Percentiles rank a stretch among this genome's conserved stretches.
phyloP scores from a whole-genome alignment of 2,797 vertebrate species.

The Macropus fuliginosus region DNA sequence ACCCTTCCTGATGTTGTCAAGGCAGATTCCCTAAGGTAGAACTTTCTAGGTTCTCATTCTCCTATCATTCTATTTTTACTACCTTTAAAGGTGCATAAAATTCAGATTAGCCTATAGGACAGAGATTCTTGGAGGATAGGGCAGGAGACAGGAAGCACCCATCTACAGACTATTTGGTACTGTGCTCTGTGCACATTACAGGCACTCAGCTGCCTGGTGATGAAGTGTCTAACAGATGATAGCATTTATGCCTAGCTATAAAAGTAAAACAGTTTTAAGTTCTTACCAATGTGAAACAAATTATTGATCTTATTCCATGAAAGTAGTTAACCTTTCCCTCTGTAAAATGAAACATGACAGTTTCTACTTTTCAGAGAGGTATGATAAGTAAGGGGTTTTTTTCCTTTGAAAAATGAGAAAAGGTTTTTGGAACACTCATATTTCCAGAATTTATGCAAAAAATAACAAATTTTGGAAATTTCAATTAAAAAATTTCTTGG shows the following conservation, averaged over 20 bases:
- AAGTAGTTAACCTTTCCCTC: not conserved
- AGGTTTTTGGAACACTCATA: conserved; percentile 27
- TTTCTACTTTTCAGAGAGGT: not conserved
- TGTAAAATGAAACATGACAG: conserved; percentile 12
- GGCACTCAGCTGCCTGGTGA: not conserved
- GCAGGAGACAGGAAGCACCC: not conserved
- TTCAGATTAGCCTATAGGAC: not conserved
- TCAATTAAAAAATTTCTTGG: conserved; percentile 31
- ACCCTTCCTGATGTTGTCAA: not conserved
- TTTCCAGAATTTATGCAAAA: conserved; percentile 32
- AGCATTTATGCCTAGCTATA: not conserved
- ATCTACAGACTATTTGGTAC: not conserved
- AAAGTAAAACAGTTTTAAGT: not conserved
- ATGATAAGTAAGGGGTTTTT: not conserved
- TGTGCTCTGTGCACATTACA: not conserved
- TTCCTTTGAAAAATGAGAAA: conserved; percentile 27
- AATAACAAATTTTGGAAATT: not conserved
- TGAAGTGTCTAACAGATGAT: not conserved
- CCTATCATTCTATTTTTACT: not conserved
- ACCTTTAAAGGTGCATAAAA: not conserved
- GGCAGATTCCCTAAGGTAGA: too few species aligned
- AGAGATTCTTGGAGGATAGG: not conserved
- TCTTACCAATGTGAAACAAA: not conserved
- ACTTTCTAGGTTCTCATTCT: not conserved
- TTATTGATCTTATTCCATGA: not conserved